Base-by-base conservation (phyloP, 2,888 invertebrate species). In the Sinhomidia bicolor region DNA sequence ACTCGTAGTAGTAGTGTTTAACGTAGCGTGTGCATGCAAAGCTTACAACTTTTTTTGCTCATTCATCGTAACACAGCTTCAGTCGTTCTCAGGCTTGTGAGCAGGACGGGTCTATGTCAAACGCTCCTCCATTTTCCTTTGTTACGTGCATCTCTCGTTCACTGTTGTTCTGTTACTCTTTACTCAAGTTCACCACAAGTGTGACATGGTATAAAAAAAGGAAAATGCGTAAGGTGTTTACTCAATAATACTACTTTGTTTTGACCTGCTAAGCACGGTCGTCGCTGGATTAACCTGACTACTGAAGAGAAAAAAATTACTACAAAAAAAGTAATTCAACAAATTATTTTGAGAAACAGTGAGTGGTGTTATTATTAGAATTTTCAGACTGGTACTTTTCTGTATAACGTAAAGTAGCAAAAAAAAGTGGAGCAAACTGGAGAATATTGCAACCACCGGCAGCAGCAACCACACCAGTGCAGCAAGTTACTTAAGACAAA, bases 71-170 rank as follows among this genome's bases (percentile, higher is more conserved):
- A n/a, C 54, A 17, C 26, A 14, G 12, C 57, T n/a, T 68, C 86
- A 87, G 86, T 87, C 81, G 81, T 81, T 87, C 74, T 36, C 81
- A 81, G 81, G 86, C 86, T 23, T 54, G 44, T 60, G 86, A 81
- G 81, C 71, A 74, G 86, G 44, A 81, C 71, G 80, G 86, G 79
- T 87, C 86, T 87, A 74, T 87, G 86, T 87, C 81, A n/a, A 41
- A 62, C 81, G 80, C 86, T 74, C 79, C 32, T 32, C 80, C 85
- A 26, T 85, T 85, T 85, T 36, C 29, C 68, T 65, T 78, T 78
- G 51, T 54, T 78, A n/a, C 76, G 7, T 71, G 71, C 44, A 36
- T 36, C 5, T 32, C 32, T 17, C 36, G 68, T 68, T 68, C 9
- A 36, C 36, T 68, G 26, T 36, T 32, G 7, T 68, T n/a, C 17